These are phyloP conservation scores for Schizopygopsis malacanthus DNA, from an alignment of 2,797 vertebrate species.

Conservation along the genomic window DNA sequence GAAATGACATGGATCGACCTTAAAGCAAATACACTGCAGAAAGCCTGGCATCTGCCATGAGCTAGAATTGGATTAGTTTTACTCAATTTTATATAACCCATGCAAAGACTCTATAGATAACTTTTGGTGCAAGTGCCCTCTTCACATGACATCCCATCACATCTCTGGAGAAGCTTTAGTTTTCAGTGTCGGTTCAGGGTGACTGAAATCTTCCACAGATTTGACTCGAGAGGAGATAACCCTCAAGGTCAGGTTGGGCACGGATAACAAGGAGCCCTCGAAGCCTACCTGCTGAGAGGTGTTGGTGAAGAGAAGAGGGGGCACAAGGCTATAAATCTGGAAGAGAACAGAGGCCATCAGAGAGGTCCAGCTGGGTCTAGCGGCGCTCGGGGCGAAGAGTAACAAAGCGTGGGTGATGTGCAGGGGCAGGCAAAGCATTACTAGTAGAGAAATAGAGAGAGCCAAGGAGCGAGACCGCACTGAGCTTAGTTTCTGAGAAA, in stretches of 20 bases:
- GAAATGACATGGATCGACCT: background rate
- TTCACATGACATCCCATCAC: slow-evolving; percentile 57
- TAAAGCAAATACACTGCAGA: background rate
- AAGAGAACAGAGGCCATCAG: slow-evolving; percentile 70
- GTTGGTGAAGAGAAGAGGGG: slow-evolving; percentile 78
- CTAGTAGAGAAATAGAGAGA: slow-evolving; percentile 78
- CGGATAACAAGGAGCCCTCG: slow-evolving; percentile 57
- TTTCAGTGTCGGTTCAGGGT: slow-evolving; percentile 68
- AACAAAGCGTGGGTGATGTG: slow-evolving; percentile 74
- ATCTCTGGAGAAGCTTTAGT: slow-evolving; percentile 69
- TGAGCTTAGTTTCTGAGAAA: slow-evolving; percentile 63
- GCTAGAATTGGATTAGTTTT: slow-evolving; percentile 22
- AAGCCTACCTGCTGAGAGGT: slow-evolving; percentile 62
- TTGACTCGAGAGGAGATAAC: slow-evolving; percentile 63
- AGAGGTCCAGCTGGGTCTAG: slow-evolving; percentile 67
- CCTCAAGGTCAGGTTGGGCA: slow-evolving; percentile 54
- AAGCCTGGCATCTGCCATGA: slow-evolving; percentile 3
- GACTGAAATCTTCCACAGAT: slow-evolving; percentile 62
- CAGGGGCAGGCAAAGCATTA: slow-evolving; percentile 78
- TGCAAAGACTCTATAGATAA: background rate
- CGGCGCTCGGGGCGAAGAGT: slow-evolving; percentile 68
- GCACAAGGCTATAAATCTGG: slow-evolving; percentile 79
- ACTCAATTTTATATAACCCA: slow-evolving; percentile 12
- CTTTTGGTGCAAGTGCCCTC: background rate
- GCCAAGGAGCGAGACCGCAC: slow-evolving; percentile 66